These are phyloP conservation scores for Agonopterix subpropinquella DNA, from an alignment of 2,888 invertebrate species.

Conservation along the genomic window DNA sequence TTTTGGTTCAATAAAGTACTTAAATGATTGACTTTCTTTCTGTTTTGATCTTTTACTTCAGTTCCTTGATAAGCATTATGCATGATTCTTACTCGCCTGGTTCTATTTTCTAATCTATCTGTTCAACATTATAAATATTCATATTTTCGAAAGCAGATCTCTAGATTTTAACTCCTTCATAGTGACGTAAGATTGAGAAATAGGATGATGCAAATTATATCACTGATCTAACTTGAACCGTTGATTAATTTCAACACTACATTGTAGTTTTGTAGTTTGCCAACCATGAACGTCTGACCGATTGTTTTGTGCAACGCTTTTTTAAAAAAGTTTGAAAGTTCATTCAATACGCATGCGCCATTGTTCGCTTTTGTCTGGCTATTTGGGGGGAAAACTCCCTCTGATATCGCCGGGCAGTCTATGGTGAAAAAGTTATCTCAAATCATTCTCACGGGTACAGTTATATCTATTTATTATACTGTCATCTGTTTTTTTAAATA, in stretches of 20 bases:
- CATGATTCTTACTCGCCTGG: too few relatives aligned
- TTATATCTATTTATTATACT: too few relatives aligned
- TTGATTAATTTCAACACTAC: conserved; percentile 57
- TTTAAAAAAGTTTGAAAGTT: conserved; percentile 39
- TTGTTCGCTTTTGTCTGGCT: conserved; percentile 26
- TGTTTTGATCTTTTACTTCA: too few relatives aligned
- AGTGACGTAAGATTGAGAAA: not conserved
- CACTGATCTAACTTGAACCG: conserved; percentile 23
- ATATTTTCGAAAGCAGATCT: too few relatives aligned
- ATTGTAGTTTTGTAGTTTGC: conserved; percentile 40
- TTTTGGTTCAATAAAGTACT: too few relatives aligned
- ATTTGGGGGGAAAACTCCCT: conserved; percentile 39
- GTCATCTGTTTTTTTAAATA: too few relatives aligned
- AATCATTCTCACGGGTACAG: conserved; percentile 17
- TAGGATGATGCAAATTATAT: conserved; percentile 22
- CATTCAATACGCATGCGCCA: conserved; percentile 39
- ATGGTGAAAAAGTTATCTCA: conserved; percentile 31
- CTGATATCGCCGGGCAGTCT: conserved; percentile 29
- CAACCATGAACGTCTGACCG: conserved; percentile 53
- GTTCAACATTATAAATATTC: too few relatives aligned
- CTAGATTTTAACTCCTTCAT: too few relatives aligned
- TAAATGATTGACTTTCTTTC: too few relatives aligned
- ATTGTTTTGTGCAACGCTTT: conserved; percentile 50
- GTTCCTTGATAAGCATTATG: too few relatives aligned
- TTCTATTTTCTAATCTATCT: too few relatives aligned